Base-by-base conservation (phyloP, 2,888 invertebrate species). In the Chrysolina oricalcia region DNA sequence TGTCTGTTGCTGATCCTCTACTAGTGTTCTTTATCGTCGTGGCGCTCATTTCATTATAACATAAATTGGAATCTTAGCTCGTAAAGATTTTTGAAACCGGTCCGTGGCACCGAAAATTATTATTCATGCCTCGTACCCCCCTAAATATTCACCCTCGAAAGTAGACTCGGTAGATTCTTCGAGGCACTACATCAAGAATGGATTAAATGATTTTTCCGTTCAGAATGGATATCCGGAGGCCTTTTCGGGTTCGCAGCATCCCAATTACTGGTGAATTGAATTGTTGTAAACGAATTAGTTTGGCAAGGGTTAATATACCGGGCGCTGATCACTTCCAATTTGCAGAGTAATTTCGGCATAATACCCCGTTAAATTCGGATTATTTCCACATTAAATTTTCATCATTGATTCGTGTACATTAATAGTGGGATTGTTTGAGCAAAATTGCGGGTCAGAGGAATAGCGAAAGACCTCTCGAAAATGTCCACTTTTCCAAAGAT, bases 281-380 rank as follows among this genome's bases (percentile, higher is more conserved):
- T 77, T 73, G 75, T 75, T 74, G 72, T 71, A 72, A 77, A 77
- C 72, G 66, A 72, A 74, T 74, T 74, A 74, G 67, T 77, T 68
- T 41, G 70, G 70, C 41, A 69, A 74, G 74, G 72, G 77, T 78
- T 73, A 66, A 72, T 69, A 78, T 74, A 66, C 59, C 48, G 43
- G 67, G 59, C 70, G 43, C 73, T 63, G 63, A 73, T 73, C 73
- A 71, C 64, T 73, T 69, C 68, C 69, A 76, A 76, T 76, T 76
- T 71, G 65, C 73, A 74, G 71, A 72, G 72, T 73, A 76, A 76
- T 76, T 76, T 73, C 50, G 13, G 71, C 65, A 74, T 74, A 68
- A 76, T 59, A 35, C 62, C 64, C 50, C 66, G 56, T 67, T 67
- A 48, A 69, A 73, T 73, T 73, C 27, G 73, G 70, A 70, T 76